These are phyloP conservation scores for Burhinus oedicnemus DNA, from an alignment of 2,113 vertebrate genomes.

Conservation along the genomic window DNA sequence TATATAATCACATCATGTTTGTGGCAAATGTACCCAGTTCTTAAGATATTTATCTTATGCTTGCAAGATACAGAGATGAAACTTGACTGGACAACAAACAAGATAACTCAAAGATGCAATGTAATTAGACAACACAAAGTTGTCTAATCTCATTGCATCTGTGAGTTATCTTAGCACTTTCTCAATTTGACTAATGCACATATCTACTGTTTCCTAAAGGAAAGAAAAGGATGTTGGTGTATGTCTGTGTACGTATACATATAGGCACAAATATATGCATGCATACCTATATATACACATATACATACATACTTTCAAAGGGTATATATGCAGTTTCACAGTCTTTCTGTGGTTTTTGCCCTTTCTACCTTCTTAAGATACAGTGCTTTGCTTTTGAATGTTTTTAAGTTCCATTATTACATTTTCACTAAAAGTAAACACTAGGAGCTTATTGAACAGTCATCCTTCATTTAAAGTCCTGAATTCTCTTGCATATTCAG, in stretches of 20 bases:
- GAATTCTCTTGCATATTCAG: conserved; percentile 42
- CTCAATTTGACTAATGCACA: neutral
- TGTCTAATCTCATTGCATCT: neutral
- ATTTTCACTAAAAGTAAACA: conserved; percentile 41
- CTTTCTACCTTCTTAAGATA: neutral
- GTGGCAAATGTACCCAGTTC: neutral
- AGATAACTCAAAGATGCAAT: neutral
- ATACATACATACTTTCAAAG: neutral
- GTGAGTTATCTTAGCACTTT: neutral
- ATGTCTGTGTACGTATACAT: neutral
- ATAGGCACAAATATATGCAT: neutral
- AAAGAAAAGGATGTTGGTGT: neutral
- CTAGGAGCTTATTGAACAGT: conserved; percentile 2
- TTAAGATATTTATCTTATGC: neutral
- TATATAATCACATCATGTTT: neutral
- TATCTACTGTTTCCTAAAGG: neutral
- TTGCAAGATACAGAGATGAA: neutral
- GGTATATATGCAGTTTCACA: neutral
- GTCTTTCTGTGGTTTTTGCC: neutral
- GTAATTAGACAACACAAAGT: neutral
- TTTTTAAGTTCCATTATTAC: neutral
- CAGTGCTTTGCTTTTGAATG: neutral
- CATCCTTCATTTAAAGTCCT: conserved; percentile 8
- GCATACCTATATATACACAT: neutral
- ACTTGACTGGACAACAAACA: neutral